Evolutionary conservation across 53 echinoderm and acorn worm species (phyloP).

Genomic region (Mesocentrotus franciscanus): DNA sequence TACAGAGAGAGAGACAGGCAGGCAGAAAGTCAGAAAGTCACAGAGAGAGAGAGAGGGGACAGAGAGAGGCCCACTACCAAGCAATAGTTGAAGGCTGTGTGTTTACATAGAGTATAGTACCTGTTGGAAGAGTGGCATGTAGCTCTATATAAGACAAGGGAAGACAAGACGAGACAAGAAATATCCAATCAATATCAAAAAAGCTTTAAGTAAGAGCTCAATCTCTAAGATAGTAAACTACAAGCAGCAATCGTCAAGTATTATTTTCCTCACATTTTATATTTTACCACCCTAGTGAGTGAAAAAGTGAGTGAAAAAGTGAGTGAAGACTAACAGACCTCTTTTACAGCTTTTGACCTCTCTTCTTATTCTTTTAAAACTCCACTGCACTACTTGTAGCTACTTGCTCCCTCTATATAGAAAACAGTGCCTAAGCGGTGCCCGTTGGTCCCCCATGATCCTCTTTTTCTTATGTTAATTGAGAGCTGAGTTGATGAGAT

Average conservation of each 20-base stretch:
- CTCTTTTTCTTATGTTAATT: no score
- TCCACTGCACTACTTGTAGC: no score
- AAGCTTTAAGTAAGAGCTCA: not conserved
- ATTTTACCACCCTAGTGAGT: no score
- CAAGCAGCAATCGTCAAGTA: not conserved
- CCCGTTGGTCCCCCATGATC: no score
- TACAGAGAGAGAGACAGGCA: not conserved
- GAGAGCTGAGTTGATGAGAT: no score
- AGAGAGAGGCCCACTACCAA: not conserved
- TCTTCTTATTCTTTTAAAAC: no score
- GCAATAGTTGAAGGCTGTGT: not conserved
- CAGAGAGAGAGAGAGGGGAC: not conserved
- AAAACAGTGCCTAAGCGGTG: no score
- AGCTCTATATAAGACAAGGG: conserved; percentile 67
- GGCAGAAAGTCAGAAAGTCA: not conserved
- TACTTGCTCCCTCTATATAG: no score
- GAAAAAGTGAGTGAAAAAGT: no score
- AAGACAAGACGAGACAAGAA: conserved; percentile 62
- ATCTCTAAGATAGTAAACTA: not conserved
- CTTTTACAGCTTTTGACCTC: no score
- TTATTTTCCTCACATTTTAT: not conserved
- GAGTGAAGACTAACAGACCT: no score
- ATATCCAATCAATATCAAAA: conserved; percentile 18
- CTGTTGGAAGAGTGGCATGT: conserved; percentile 67
- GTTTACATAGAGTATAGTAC: conserved; percentile 47